Percentiles rank a stretch among this genome's conserved stretches.
phyloP scores from a whole-genome alignment of 1,140 invertebrate genomes.

The Latrodectus geometricus region DNA sequence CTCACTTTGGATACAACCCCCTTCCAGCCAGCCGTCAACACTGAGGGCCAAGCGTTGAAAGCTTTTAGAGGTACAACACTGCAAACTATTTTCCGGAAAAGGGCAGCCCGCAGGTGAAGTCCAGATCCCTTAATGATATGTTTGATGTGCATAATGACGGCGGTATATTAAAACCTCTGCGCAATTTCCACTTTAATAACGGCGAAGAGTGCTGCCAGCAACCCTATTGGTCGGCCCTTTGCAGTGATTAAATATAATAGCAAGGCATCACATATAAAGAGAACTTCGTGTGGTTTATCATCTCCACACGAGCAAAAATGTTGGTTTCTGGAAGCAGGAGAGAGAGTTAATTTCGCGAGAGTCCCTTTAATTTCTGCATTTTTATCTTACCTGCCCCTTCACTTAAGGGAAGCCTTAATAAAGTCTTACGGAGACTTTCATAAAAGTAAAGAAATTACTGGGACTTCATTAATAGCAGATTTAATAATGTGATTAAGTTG shows the following conservation, averaged over 20 bases:
- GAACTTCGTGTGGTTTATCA: not conserved
- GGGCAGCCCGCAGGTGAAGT: not conserved
- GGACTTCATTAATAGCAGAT: no score
- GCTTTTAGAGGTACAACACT: not conserved
- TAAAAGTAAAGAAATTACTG: no score
- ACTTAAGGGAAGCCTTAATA: no score
- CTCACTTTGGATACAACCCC: not conserved
- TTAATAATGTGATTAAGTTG: no score
- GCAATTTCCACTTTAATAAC: not conserved
- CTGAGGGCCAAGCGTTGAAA: not conserved
- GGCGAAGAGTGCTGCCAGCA: not conserved
- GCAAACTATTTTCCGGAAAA: not conserved
- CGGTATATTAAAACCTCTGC: not conserved
- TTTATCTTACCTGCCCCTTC: no score
- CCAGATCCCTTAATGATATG: not conserved
- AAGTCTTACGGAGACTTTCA: no score
- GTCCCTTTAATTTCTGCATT: no score
- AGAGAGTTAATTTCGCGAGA: no score
- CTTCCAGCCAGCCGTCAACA: not conserved
- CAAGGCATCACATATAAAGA: not conserved
- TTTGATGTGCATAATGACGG: slow-evolving; percentile 1
- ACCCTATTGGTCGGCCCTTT: not conserved
- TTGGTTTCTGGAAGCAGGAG: no score
- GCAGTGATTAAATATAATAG: not conserved
- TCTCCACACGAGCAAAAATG: not conserved